Base-by-base conservation (phyloP, 2,113 vertebrate species). In the Hemiscyllium ocellatum region DNA sequence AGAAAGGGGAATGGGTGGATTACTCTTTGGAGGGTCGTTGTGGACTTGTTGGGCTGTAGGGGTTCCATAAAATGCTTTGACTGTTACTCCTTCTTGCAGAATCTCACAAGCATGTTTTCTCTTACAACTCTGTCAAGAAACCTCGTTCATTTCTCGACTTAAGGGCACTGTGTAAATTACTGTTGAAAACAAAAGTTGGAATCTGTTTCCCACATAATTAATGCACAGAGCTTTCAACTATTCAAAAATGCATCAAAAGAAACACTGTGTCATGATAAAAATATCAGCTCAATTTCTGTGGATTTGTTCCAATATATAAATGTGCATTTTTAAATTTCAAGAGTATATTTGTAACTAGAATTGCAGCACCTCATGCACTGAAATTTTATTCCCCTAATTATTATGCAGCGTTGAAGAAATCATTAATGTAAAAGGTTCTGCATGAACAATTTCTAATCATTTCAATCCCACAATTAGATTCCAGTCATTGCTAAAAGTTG, bases 361-460 rank as follows among this genome's bases (percentile, higher is more conserved):
- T 95, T 4, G 3, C 72, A 3, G 42, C 42, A 70, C 3, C 42
- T 72, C 93, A 70, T 68, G 87, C 4, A 42, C 37, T 26, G 69
- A 72, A 33, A 33, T 76, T 47, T 94, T 26, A 50, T 24, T 52
- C 69, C 52, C 29, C 69, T 72, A 56, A 52, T 90, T 72, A 72
- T 72, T 72, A 69, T 50, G 10, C 66, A 50, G 68, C 15, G 66
- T 2, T 52, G 69, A 70, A 68, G 66, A 95, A 95, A 47, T 8
- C 68, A 70, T 52, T 95, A 50, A 95, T 52, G 42, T 13, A 72
- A 90, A 65, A 90, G 87, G 87, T 52, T 90, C 24, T 90, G 87
- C 52, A 1, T 90, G 87, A 90, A 61, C 47, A 90, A 52, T 61
- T 61, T 12, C 24, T 33, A 61, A 93, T 93, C 93, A 29, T 50